Evolutionary conservation across 2,113 vertebrate species (phyloP).

Genomic region (Bos javanicus): DNA sequence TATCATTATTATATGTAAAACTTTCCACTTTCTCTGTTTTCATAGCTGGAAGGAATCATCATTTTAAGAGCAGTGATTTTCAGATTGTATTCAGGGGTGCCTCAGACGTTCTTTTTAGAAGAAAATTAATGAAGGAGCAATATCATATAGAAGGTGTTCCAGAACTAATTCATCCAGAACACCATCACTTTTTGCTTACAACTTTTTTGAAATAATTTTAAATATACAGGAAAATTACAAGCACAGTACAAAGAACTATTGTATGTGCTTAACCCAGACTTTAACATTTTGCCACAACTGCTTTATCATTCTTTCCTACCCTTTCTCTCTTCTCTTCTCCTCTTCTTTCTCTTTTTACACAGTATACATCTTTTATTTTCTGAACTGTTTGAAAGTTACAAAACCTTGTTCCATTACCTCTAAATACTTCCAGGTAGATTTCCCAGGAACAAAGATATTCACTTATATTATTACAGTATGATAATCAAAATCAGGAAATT

Average conservation of each 20-base stretch:
- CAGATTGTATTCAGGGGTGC: background rate
- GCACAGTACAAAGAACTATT: background rate
- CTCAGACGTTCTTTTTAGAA: background rate
- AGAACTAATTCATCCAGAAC: background rate
- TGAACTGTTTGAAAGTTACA: background rate
- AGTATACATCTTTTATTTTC: background rate
- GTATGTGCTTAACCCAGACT: background rate
- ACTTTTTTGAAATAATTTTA: conserved; percentile 11
- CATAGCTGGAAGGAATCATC: background rate
- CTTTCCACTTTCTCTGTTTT: background rate
- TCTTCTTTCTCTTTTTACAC: background rate
- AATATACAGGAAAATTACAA: background rate
- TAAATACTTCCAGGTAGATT: background rate
- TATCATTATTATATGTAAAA: background rate
- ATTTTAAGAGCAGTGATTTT: background rate
- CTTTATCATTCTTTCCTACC: background rate
- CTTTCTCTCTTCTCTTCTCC: background rate
- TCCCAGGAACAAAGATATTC: background rate
- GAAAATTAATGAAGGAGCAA: background rate
- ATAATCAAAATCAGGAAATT: background rate
- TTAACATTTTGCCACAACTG: background rate
- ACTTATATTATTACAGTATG: background rate
- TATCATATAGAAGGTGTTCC: background rate
- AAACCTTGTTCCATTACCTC: background rate
- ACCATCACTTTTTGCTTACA: background rate